Base-by-base conservation (phyloP, 2,888 invertebrate species). In the Coecobrya sp. region DNA sequence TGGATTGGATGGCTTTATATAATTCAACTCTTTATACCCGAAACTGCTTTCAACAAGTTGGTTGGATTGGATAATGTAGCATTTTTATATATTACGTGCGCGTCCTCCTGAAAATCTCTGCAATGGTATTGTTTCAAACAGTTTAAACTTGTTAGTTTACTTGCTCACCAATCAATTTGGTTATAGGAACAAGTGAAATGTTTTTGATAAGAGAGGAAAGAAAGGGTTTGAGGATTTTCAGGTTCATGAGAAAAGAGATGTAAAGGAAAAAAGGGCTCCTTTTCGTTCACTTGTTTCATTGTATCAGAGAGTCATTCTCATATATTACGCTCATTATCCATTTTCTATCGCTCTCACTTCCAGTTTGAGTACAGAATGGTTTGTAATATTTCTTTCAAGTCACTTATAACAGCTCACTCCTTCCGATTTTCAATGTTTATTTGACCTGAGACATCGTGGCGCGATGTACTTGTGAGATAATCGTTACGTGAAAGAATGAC, bases 311-410 rank as follows among this genome's bases (percentile, higher is more conserved):
- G 49, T 73, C 86, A 79, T 86, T 87, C 88, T 91, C 93, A 93
- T 93, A 91, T 91, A 91, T 93, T 93, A 91, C 93, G 42, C 79
- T 91, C 88, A 93, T 93, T 91, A 93, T 91, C 88, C 84, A 62
- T 81, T 90, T 30, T 52, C 84, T 59, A 89, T 89, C 89, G 45
- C 59, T 59, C 52, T 30, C 49, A 16, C 25, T 27, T 27, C 79
- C 49, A 79, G 22, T 49, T 52, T 27, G 79, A 73, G 25, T 22
- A 27, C 27, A 79, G 7, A 79, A 25, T 52, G 52, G 52, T 8
- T 76, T 42, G 55, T 62, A 62, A 30, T 42, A 36, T 62, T 82
- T 62, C 59, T 82, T 81, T 45, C 49, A 13, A 52, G 73, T 3
- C 45, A 76, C 42, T 42, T 45, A 22, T 19, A 62, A 36, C 30